Evolutionary conservation across 2,113 vertebrate genomes (phyloP), one percentile per base, ranked within the genome.

Genomic region (Poicephalus meyeri): DNA sequence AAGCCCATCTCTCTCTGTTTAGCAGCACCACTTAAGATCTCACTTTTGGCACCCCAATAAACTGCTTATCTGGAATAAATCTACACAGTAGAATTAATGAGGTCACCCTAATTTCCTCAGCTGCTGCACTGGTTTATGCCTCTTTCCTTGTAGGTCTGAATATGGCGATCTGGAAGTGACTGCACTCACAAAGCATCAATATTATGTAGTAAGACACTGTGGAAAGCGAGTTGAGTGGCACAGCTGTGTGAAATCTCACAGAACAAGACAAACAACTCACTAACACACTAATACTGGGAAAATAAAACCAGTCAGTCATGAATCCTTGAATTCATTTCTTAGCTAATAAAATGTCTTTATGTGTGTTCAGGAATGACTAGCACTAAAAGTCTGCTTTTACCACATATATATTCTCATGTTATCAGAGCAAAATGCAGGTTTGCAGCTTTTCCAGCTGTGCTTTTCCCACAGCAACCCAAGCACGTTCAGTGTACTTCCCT

Each of bases 391-490:
- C 72, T 70, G 3, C 60, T 63, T 61, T 50, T 66, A 80, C 50
- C 41, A 11, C 50, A 12, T 8, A 58, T 44, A 29, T 42, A 70
- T 50, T 82, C 82, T 84, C 31, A 6, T 0, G 33, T 73, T 91
- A 91, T 80, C 88, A 21, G 47, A 69, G 76, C 21, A 28, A 66
- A 89, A 29, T 3, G 80, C 63, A 61, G 70, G 15, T 66, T 44
- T 29, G 77, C 8, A 25, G 66, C 83, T 95, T 85, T 86, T 71
- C 95, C 98, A 98, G 97, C 97, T 93, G 98, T 66, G 96, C 80
- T 16, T 94, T 98, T 98, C 98, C 97, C 98, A 98, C 65, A 93
- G 96, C 91, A 76, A 74, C 82, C 49, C 0, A 2, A 80, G 78
- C 95, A 93, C 76, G 89, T 41, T 85, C 85, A 64, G 44, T 41